Base-by-base conservation (phyloP, 2,888 invertebrate genomes). In the Limnephilus rhombicus region DNA sequence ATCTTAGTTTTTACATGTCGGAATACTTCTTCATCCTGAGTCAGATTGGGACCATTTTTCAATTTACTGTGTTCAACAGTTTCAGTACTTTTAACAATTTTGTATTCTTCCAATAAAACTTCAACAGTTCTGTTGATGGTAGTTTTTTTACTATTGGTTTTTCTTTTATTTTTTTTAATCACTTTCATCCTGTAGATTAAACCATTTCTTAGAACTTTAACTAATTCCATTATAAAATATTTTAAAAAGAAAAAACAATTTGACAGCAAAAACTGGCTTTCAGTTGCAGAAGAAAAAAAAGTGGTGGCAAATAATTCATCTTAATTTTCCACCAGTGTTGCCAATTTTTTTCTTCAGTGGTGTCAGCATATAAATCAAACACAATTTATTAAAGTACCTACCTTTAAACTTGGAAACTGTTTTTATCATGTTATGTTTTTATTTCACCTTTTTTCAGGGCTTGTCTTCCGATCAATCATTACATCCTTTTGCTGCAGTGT, bases 401-500 rank as follows among this genome's bases (percentile, higher is more conserved):
- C 18, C 18, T 53, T 53, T 53, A 53, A 53, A 53, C 18, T 53
- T 53, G 53, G 5, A 53, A 53, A 53, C 18, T 18, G 15, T 53
- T 18, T 53, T 53, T 53, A 53, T 53, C 18, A 53, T 53, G 53
- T 53, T 18, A 24, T 24, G 5, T 53, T 53, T 53, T 53, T 53
- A 53, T 53, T 53, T 53, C 53, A 53, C 53, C 24, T 68, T 24
- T 68, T 9, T 85, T 80, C 94, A 97, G 96, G 97, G 96, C 94
- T 95, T 98, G 93, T 96, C 97, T n/a, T 94, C 96, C 41, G 98
- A 98, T 91, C 98, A 98, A 97, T 96, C 96, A 91, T 95, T 98
- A 91, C 97, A 98, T 94, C 98, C 98, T 94, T 98, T 98, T 95
- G 97, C 97, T 12, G 97, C 97, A 15, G 96, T 99, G 89, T 94